Percentiles rank a stretch among this genome's conserved stretches.
Conservation (phyloP, 2,888 invertebrate species). For the Acrocyrtus sp. region DNA sequence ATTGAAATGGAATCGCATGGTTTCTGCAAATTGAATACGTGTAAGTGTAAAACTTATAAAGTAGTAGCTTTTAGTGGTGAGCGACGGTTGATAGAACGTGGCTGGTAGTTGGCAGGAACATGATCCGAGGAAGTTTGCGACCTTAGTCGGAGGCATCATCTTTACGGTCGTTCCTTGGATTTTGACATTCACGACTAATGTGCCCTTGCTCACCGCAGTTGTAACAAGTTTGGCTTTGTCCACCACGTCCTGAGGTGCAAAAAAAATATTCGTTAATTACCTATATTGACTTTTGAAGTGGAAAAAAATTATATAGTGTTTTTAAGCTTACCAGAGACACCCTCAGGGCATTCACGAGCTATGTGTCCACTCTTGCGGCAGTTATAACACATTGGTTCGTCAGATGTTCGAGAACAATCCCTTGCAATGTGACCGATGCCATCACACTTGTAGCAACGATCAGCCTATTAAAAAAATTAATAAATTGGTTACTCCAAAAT, state of each 20-base stretch:
- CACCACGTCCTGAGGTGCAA: too few relatives aligned
- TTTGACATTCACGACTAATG: conserved; percentile 85
- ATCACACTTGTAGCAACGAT: conserved; percentile 72
- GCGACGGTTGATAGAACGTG: neutral
- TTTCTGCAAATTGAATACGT: neutral
- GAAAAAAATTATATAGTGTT: too few relatives aligned
- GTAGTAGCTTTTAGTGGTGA: neutral
- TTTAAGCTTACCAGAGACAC: too few relatives aligned
- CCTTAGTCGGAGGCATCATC: conserved; percentile 39
- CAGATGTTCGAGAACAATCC: conserved; percentile 72
- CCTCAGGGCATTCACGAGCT: conserved; percentile 74
- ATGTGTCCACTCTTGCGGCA: conserved; percentile 94
- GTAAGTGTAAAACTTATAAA: neutral
- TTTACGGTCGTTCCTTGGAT: conserved; percentile 37
- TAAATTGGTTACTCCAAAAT: too few relatives aligned
- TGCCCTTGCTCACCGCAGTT: conserved; percentile 88
- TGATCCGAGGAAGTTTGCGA: conserved; percentile 33
- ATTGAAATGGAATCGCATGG: neutral
- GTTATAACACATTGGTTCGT: conserved; percentile 86
- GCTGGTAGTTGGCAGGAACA: conserved; percentile 3
- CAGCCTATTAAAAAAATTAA: too few relatives aligned
- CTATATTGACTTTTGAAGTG: too few relatives aligned
- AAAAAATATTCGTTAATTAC: too few relatives aligned
- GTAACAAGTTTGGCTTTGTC: conserved; percentile 83
- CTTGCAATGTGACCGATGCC: conserved; percentile 83